Evolutionary conservation across 2,888 invertebrate genomes (phyloP).

Genomic region (Latrodectus elegans): DNA sequence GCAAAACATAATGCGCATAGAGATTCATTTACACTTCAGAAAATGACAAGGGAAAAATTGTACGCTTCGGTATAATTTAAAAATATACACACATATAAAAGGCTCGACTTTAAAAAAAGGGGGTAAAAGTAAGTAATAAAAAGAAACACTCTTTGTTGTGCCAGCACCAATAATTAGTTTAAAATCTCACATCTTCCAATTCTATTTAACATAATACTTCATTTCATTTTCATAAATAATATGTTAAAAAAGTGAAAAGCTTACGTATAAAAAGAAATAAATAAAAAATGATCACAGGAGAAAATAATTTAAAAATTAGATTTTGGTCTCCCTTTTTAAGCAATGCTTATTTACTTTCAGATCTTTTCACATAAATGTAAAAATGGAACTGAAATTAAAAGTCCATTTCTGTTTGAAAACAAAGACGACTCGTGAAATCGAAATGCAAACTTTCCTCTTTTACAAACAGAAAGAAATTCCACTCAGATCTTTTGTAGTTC

Average conservation of each 20-base stretch:
- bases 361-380: not conserved
- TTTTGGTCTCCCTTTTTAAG: not conserved
- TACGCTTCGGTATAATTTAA: constrained; percentile 38
- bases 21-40: constrained; percentile 29
- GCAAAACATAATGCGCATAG: constrained; percentile 41
- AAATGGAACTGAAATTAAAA: not conserved
- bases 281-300: constrained; percentile 10
- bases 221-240: not conserved
- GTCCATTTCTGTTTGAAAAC: not conserved
- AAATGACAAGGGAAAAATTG: constrained; percentile 42
- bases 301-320: not conserved
- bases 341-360: not conserved
- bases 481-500: constrained; percentile 8
- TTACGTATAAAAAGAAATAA: constrained; percentile 1
- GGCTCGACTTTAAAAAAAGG: constrained; percentile 6
- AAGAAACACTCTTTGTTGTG: constrained; percentile 48
- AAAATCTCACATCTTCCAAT: constrained; percentile 19
- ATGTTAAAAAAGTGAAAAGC: not conserved
- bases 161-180: constrained; percentile 43
- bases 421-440: not conserved
- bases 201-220: constrained; percentile 24
- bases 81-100: constrained; percentile 28
- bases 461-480: not conserved
- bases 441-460: not conserved
- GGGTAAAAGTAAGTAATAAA: constrained; percentile 19